These are phyloP conservation scores for Sepioteuthis lessoniana DNA, from an alignment of 2,888 invertebrate species.

Conservation along the genomic window DNA sequence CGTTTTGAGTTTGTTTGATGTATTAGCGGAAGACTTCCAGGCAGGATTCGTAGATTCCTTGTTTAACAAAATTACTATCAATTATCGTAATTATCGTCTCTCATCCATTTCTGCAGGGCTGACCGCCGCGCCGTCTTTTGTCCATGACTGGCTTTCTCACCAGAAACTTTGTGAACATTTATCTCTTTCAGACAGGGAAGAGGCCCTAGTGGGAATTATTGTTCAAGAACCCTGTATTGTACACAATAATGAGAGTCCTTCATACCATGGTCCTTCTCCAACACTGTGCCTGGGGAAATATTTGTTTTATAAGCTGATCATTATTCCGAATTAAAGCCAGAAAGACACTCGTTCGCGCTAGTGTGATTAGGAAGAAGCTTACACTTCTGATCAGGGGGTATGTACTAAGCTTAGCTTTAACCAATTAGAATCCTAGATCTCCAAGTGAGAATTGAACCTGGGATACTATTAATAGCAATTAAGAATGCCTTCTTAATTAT, in stretches of 20 bases:
- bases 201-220: neutral
- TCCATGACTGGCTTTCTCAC: neutral
- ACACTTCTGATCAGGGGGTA: neutral
- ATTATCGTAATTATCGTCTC: conserved; percentile 17
- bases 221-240: neutral
- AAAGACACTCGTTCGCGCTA: neutral
- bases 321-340: neutral
- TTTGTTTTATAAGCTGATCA: neutral
- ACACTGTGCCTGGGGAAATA: neutral
- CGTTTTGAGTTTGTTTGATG: neutral
- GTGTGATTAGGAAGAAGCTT: neutral
- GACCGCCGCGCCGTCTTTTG: neutral
- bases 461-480: neutral
- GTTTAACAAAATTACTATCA: conserved; percentile 11
- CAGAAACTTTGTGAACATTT: neutral
- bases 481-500: neutral
- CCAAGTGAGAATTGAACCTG: neutral
- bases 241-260: neutral
- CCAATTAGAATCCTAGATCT: too few relatives aligned
- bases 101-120: neutral
- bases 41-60: neutral
- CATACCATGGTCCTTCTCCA: neutral
- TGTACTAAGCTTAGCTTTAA: neutral
- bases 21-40: neutral
- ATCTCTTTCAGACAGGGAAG: neutral